Percentiles rank a stretch among this genome's conserved stretches.
Evolutionary conservation across 2,888 invertebrate species (phyloP).

Genomic region (Scaptomyza polygonia): DNA sequence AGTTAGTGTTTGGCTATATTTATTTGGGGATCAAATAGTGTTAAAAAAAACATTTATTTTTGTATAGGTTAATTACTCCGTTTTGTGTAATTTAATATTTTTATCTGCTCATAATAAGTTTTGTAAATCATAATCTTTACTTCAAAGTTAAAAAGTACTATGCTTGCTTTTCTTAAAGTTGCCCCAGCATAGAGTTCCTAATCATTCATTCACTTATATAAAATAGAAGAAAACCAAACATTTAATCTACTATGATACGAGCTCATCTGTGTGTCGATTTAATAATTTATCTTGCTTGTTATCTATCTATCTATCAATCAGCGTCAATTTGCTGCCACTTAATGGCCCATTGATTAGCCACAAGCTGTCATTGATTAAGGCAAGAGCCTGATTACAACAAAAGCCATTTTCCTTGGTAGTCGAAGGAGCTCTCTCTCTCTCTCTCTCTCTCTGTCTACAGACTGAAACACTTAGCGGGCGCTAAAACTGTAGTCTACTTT

Average conservation of each 20-base stretch:
- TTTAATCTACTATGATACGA: background rate
- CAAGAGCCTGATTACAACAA: slow-evolving; percentile 34
- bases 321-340: slow-evolving; percentile 52
- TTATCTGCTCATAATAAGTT: background rate
- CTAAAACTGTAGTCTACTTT: slow-evolving; percentile 47
- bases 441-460: too few species aligned
- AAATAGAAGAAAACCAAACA: background rate
- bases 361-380: slow-evolving; percentile 55
- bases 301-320: slow-evolving; percentile 45
- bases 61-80: too few species aligned
- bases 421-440: too few species aligned
- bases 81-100: too few species aligned
- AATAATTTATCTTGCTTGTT: slow-evolving; percentile 36
- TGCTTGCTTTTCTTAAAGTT: background rate
- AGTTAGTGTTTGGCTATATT: background rate
- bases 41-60: too few species aligned
- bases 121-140: background rate
- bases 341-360: slow-evolving; percentile 56
- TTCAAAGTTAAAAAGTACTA: background rate
- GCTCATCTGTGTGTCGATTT: slow-evolving; percentile 12
- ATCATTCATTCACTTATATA: background rate
- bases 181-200: too few species aligned
- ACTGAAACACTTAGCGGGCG: slow-evolving; percentile 15
- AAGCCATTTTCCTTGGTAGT: slow-evolving; percentile 19
- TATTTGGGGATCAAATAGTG: background rate